Conservation (phyloP, 2,797 vertebrate genomes). For the Sus cebifrons region DNA sequence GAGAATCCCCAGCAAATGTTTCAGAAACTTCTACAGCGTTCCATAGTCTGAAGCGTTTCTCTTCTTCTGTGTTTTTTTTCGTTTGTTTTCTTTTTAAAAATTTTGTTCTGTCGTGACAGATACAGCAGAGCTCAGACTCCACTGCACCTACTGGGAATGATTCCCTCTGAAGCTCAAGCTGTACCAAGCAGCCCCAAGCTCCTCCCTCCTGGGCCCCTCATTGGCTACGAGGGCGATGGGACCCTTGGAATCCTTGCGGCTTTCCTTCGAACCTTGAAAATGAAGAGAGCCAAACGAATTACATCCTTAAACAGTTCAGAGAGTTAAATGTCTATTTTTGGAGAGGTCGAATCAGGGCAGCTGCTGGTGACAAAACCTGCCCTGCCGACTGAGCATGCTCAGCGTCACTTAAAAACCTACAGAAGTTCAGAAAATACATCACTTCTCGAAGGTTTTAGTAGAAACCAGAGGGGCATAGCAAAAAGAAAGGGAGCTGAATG, state of each 20-base stretch:
- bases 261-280: conserved; percentile 61
- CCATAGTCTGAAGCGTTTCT: conserved; percentile 71
- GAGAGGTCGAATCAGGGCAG: conserved; percentile 81
- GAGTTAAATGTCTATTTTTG: conserved; percentile 81
- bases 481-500: neutral
- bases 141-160: conserved; percentile 36
- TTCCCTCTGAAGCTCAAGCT: conserved; percentile 57
- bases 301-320: conserved; percentile 71
- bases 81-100: conserved; percentile 36
- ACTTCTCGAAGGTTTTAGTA: conserved; percentile 49
- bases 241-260: conserved; percentile 56
- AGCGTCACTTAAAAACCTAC: conserved; percentile 66
- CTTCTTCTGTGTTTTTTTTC: conserved; percentile 33
- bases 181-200: conserved; percentile 67
- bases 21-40: conserved; percentile 62
- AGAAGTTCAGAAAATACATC: conserved; percentile 73
- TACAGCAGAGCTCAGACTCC: conserved; percentile 45
- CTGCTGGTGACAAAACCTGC: conserved; percentile 59
- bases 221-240: conserved; percentile 74
- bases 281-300: conserved; percentile 58
- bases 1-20: neutral
- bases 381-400: conserved; percentile 83
- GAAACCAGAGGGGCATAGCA: neutral
- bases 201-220: conserved; percentile 78
- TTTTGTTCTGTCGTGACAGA: conserved; percentile 63